Evolutionary conservation across 37 sponge, comb jelly and placozoan genomes (phyloP), one percentile per base, ranked within the genome.

Genomic region (Crambe crambe): DNA sequence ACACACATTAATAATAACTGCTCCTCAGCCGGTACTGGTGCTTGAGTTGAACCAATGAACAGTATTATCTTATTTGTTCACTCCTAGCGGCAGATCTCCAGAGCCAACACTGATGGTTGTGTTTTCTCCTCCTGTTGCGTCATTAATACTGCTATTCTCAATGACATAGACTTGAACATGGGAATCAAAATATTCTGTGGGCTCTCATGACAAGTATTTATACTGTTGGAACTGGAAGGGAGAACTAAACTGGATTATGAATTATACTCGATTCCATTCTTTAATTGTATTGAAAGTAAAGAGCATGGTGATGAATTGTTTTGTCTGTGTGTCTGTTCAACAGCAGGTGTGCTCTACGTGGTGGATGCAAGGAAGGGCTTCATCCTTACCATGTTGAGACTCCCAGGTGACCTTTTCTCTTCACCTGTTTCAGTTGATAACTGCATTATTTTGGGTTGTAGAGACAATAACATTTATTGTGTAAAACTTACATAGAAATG

Each of bases 321-420:
- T 18, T 77, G 75, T 41, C 62, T 82, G 68, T 86, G 72, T 87
- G 84, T 41, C n/a, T 79, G 62, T 36, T 12, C 82, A 42, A 58
- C 69, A 3, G 30, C 37, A 32, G 95, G 95, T 17, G 6, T 23
- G 18, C 26, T 94, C 40, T 84, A 79, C 38, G 17, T 87, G 12
- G 39, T 87, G 26, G 42, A 79, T 27, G 34, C 54, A 15, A 18
- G 3, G 0, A 64, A 29, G 62, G 95, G 95, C 0, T 2, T 0
- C 21, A 32, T 88, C 23, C 37, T 87, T 21, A 58, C 61, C 8
- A 0, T 10, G 23, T 0, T 68, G 0, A 31, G 38, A 23, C 68
- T 96, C 1, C 94, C 94, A 0, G 73, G 84, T 1, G 76, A 93
- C 3, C 82, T 93, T 22, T 96, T 86, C 54, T 96, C 96, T 26